phyloP scores from a whole-genome alignment of 1,140 invertebrate genomes.

The Zaprionus taronus region DNA sequence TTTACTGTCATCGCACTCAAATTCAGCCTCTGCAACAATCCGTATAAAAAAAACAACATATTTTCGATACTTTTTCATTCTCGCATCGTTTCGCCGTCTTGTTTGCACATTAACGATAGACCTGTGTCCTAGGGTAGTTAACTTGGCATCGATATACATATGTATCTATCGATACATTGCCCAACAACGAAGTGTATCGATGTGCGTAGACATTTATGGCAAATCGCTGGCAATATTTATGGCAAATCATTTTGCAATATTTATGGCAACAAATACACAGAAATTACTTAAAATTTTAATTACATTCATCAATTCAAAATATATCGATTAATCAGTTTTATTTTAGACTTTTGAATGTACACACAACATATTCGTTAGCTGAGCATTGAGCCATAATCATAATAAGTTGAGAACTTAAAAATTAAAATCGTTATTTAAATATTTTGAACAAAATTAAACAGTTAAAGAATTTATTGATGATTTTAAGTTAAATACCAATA shows the following conservation, averaged over 20 bases:
- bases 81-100: constrained; percentile 36
- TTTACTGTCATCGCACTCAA: constrained; percentile 16
- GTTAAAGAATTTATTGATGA: too few relatives aligned
- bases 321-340: too few relatives aligned
- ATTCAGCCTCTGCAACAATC: constrained; percentile 20
- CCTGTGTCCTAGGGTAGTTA: constrained; percentile 2
- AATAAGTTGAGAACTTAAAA: too few relatives aligned
- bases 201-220: neutral
- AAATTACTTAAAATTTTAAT: neutral
- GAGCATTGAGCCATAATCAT: too few relatives aligned
- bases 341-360: too few relatives aligned
- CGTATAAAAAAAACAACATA: constrained; percentile 22
- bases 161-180: neutral
- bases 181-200: neutral
- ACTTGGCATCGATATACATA: neutral
- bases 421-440: too few relatives aligned
- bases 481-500: too few relatives aligned
- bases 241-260: neutral
- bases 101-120: constrained; percentile 37
- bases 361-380: too few relatives aligned
- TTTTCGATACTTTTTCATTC: constrained; percentile 39
- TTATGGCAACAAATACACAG: neutral
- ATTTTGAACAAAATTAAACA: too few relatives aligned
- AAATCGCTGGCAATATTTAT: neutral
- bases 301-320: too few relatives aligned